Base-by-base conservation (phyloP, 1,140 invertebrate species). In the Papilio polytes region DNA sequence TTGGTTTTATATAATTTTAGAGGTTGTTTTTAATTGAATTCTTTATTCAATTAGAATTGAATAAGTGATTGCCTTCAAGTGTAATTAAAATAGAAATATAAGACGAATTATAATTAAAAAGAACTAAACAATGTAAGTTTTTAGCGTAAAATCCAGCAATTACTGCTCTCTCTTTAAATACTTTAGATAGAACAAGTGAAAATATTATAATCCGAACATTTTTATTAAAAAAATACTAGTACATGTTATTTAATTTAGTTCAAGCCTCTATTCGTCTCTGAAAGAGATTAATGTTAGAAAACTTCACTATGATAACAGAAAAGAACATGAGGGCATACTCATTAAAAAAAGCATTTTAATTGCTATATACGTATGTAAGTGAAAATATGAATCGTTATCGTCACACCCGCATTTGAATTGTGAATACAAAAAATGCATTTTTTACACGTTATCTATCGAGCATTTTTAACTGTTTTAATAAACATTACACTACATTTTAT, bases 251-350 rank as follows among this genome's bases (percentile, higher is more conserved):
- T 15, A 31, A 15, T 31, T 15, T 31, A 31, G 1, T 70, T 1
- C 3, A 63, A 63, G 9, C 22, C 22, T 26, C 22, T 70, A 31
- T 70, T 20, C 22, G 12, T 13, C 31, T 70, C 13, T 12, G n/a
- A n/a, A 3, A 70, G 13, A 70, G 26, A 70, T 70, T 31, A 70
- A 70, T 70, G 63, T 70, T 70, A 31, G 26, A 70, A 70, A 70
- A 15, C 15, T 70, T 70, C 26, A 70, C 63, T 70, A 8, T 6
- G 63, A 70, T 70, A 70, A 31, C 26, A 70, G 15, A 70, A 31
- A 31, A 3, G 36, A 63, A 26, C 22, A 63, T 63, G 59, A 63
- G 59, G 59, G 59, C 18, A 63, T 26, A 63, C 59, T 63, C 9
- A 63, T 26, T 63, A 22, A 63, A 20, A 59, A 56, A 63, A 12